Base-by-base conservation (phyloP, 2,888 invertebrate species). In the Elysia crispata region DNA sequence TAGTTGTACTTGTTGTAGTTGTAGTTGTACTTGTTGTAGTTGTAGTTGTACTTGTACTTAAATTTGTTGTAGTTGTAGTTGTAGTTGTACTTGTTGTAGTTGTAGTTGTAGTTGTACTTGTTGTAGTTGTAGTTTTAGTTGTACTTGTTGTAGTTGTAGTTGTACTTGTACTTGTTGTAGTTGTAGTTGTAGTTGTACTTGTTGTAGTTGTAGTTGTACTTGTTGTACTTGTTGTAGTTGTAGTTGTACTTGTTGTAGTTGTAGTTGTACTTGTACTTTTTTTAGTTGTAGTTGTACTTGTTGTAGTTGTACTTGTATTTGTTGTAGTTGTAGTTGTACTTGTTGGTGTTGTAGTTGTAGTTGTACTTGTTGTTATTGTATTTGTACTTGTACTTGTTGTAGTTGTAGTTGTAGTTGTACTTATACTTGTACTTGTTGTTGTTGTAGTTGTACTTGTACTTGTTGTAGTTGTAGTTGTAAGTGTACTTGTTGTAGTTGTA, bases 151-250 rank as follows among this genome's bases (percentile, higher is more conserved):
- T n/a, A n/a, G n/a, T n/a, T n/a, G n/a, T n/a, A n/a, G n/a, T n/a
- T n/a, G n/a, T n/a, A n/a, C n/a, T n/a, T 20, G 18, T n/a, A n/a
- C 0, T n/a, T 0, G 15, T n/a, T 66, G 23, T 25, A 15, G 18
- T 69, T 0, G 31, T 33, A 23, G 60, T 67, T 62, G 67, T 74
- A 31, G 67, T 76, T 62, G 60, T 76, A 67, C 23, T 76, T 41
- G 41, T 67, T 41, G 41, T 76, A 76, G 64, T 67, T 67, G 72
- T 76, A 67, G 64, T 28, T 67, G 64, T 76, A 76, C 33, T 76
- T 67, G 64, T 60, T 67, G 64, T 67, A n/a, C n/a, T 33, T n/a
- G 64, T 76, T 67, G 64, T 76, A 76, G 64, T 76, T 67, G 64
- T 60, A 76, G 64, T 60, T 67, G 64, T 76, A 76, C 33, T 76